Base-by-base conservation (phyloP, 2,888 invertebrate species). In the Patella depressa region DNA sequence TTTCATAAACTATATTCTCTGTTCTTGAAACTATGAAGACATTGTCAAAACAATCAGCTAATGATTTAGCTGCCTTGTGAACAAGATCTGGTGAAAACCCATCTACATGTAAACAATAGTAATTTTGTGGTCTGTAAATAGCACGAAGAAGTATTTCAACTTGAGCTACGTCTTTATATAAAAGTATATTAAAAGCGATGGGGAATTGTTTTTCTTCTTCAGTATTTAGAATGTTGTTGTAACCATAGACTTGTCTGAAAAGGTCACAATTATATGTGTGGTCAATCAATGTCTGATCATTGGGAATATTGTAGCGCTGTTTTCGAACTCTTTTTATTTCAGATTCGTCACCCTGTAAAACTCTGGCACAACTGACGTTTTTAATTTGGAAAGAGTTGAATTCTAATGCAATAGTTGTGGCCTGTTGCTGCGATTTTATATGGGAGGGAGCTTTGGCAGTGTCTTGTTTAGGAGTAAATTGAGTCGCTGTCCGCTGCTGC, bases 21-120 rank as follows among this genome's bases (percentile, higher is more conserved):
- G 84, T 80, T 78, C 87, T 85, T 5, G 88, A 87, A 29, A 87
- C 89, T 1, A 92, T 81, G 75, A 90, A 89, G 5, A 91, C 90
- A 82, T 92, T 91, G 24, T 85, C 79, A 54, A 91, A 87, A 78
- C 91, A 90, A 29, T 80, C 78, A 7, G 86, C 83, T 19, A 90
- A 83, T 12, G 86, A 83, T 0, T 78, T 73, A 24, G 84, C 78
- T 24, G 84, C 83, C 7, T 82, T 73, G 45, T 87, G 85, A 54
- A 89, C 76, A 11, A 34, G 71, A 4, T 73, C 45, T 3, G 78
- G 53, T 7, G 89, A 80, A 65, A 86, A 87, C 11, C 78, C 80
- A 78, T 91, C 91, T 2, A 91, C 85, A 79, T 91, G 91, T n/a
- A 91, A 79, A 79, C 91, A 91, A 80, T 89, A 91, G 15, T 84